Conservation (phyloP, 2,888 invertebrate species). For the Oscheius myriophilus region DNA sequence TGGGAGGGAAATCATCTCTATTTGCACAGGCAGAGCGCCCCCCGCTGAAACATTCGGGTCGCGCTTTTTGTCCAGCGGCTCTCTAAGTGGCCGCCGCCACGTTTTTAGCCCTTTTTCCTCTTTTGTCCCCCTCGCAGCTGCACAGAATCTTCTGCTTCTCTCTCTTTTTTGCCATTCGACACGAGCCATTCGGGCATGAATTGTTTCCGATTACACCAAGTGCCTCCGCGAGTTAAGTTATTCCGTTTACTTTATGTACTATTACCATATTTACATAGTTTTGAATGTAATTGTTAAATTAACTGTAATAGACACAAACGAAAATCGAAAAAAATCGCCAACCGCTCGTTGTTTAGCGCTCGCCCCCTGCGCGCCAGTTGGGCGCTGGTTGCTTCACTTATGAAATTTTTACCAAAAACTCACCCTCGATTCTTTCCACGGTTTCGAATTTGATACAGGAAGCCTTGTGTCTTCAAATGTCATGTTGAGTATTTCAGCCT, state of each 20-base stretch:
- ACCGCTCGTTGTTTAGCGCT: too few species aligned
- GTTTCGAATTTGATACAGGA: slow-evolving; percentile 7
- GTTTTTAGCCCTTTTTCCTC: slow-evolving; percentile 40
- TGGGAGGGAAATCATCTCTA: slow-evolving; percentile 1
- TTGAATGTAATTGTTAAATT: too few species aligned
- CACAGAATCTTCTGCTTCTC: slow-evolving; percentile 5
- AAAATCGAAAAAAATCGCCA: too few species aligned
- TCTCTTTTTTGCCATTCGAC: background rate
- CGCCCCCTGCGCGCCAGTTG: too few species aligned
- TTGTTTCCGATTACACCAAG: too few species aligned
- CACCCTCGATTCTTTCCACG: slow-evolving; percentile 11
- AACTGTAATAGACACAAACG: too few species aligned
- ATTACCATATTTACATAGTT: too few species aligned
- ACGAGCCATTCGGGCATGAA: background rate
- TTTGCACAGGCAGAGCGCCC: slow-evolving; percentile 19
- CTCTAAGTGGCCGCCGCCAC: slow-evolving; percentile 30
- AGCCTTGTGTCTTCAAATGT: slow-evolving; percentile 9
- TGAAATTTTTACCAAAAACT: background rate
- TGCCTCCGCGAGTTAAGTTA: too few species aligned
- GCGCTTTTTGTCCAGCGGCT: slow-evolving; percentile 27
- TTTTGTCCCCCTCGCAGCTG: background rate
- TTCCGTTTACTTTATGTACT: too few species aligned
- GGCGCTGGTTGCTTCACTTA: too few species aligned
- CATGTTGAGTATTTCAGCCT: slow-evolving; percentile 15
- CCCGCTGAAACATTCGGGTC: slow-evolving; percentile 17